phyloP scores from a whole-genome alignment of 30 jellyfish, hydroid and myxozoan species.

The Hydractinia symbiolongicarpus region DNA sequence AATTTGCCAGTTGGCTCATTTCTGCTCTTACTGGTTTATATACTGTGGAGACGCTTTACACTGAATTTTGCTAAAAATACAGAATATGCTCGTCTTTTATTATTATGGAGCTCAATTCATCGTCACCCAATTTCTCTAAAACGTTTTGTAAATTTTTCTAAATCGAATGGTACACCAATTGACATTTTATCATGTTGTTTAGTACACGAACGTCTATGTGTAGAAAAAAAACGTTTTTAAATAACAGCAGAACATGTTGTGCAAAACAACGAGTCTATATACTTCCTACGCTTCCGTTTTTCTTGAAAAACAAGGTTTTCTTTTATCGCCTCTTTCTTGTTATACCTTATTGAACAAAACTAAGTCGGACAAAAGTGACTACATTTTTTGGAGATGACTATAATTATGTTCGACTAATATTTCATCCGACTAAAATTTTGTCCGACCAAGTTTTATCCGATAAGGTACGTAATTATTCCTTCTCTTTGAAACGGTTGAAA shows the following conservation, averaged over 20 bases:
- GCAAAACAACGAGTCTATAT: not conserved
- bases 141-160: not conserved
- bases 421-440: no score
- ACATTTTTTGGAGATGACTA: no score
- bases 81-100: slow-evolving; percentile 11
- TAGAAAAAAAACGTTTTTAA: not conserved
- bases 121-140: not conserved
- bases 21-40: not conserved
- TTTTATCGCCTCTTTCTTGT: not conserved
- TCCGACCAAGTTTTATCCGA: no score
- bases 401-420: no score
- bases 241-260: not conserved
- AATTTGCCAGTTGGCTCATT: slow-evolving; percentile 3
- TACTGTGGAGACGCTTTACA: not conserved
- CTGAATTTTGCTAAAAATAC: not conserved
- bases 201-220: not conserved
- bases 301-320: not conserved
- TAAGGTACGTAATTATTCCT: not conserved
- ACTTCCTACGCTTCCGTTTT: slow-evolving; percentile 1
- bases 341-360: no score
- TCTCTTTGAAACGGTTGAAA: not conserved
- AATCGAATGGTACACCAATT: not conserved
- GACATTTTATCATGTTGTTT: not conserved
- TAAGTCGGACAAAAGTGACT: no score
- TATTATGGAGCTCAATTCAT: not conserved